These are phyloP conservation scores for Drosophila barbarae DNA, from an alignment of 2,888 invertebrate genomes.

Conservation along the genomic window DNA sequence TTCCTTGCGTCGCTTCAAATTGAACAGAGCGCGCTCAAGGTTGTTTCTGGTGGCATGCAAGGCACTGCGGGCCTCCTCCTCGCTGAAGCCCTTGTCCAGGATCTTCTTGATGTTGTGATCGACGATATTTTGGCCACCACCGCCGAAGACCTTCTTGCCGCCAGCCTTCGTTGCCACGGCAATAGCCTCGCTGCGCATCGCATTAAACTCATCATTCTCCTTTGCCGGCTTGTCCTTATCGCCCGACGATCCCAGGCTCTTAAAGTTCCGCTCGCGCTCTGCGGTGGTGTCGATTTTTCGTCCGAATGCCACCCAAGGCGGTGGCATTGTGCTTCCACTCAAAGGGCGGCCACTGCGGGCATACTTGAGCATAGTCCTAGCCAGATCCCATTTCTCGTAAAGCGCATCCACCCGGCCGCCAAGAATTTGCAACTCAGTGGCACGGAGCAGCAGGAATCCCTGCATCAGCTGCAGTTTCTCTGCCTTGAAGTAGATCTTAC, in stretches of 20 bases:
- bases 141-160: slow-evolving; percentile 84
- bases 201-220: slow-evolving; percentile 91
- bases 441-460: slow-evolving; percentile 87
- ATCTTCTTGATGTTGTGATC: slow-evolving; percentile 89
- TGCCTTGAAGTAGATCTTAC: slow-evolving; percentile 85
- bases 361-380: slow-evolving; percentile 84
- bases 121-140: slow-evolving; percentile 84
- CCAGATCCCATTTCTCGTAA: slow-evolving; percentile 93
- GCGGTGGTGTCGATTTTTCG: slow-evolving; percentile 83
- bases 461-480: slow-evolving; percentile 84
- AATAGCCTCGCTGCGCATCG: slow-evolving; percentile 93
- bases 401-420: slow-evolving; percentile 92
- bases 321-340: slow-evolving; percentile 87
- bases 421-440: slow-evolving; percentile 85
- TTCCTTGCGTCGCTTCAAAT: slow-evolving; percentile 83
- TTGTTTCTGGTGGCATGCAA: slow-evolving; percentile 86
- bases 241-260: slow-evolving; percentile 82
- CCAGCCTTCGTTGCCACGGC: slow-evolving; percentile 89
- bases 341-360: slow-evolving; percentile 78
- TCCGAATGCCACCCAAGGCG: slow-evolving; percentile 96
- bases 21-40: slow-evolving; percentile 86
- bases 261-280: slow-evolving; percentile 86
- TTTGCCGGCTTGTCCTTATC: slow-evolving; percentile 82
- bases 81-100: slow-evolving; percentile 88
- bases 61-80: slow-evolving; percentile 88